Evolutionary conservation across 2,797 vertebrate genomes (phyloP), one percentile per base, ranked within the genome.

Genomic region (Danio choprae): DNA sequence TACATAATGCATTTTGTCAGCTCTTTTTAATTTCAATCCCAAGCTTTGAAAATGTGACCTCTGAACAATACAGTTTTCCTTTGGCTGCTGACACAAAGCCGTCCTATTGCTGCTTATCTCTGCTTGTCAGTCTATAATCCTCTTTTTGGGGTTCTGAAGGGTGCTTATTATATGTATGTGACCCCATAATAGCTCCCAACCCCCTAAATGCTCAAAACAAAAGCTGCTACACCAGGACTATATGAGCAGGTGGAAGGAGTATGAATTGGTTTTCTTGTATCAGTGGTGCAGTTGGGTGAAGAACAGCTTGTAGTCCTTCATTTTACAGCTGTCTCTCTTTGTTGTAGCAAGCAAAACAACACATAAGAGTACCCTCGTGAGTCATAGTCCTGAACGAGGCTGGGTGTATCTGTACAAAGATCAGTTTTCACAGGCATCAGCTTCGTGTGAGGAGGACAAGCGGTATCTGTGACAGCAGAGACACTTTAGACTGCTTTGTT

Each of bases 161-260:
- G 7, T 75, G n/a, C 44, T 59, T 68, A 50, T 80, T 48, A 44
- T 71, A 22, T 59, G 40, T 44, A 18, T 46, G 76, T 64, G 81
- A 86, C 83, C 85, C 81, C 53, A 79, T 74, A 65, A 40, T 72
- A 63, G 58, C 36, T n/a, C 56, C 38, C 68, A 36, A 4, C 77
- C 55, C 63, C 50, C 65, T 58, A 44, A 13, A 22, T 16, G 36
- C 53, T 55, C 56, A 40, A 62, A 64, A 70, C 56, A 77, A 76
- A 70, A 74, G 15, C 51, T 4, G 40, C 64, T 67, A 36, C 29
- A 29, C 50, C 55, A 10, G 46, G 59, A 73, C 58, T 64, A 81
- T 29, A 64, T 16, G 82, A 91, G 87, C 89, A 90, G 90, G 89
- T 92, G 90, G 81, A 83, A 65, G 82, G 86, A 89, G 88, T 83